Conservation (phyloP, 1,140 invertebrate species). For the Drosophila auraria region DNA sequence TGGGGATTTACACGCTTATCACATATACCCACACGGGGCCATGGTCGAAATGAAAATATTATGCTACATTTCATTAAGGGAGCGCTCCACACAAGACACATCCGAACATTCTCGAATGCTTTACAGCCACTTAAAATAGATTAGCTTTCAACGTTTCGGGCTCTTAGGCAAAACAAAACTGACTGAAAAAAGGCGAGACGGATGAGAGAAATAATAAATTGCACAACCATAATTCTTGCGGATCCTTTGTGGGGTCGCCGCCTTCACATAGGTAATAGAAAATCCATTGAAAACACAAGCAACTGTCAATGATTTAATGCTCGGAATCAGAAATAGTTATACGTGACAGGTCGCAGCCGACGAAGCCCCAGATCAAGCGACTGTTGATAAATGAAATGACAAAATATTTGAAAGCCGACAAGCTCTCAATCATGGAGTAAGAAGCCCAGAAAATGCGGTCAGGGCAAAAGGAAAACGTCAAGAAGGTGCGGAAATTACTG, state of each 20-base stretch:
- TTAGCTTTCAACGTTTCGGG: conserved; percentile 71
- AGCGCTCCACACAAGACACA: conserved; percentile 14
- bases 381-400: conserved; percentile 74
- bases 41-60: conserved; percentile 71
- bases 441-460: conserved; percentile 10
- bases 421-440: conserved; percentile 29
- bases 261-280: conserved; percentile 52
- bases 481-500: conserved; percentile 30
- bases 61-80: conserved; percentile 77
- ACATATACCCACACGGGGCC: conserved; percentile 46
- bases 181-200: conserved; percentile 25
- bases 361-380: conserved; percentile 20
- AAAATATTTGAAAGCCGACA: conserved; percentile 56
- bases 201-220: conserved; percentile 62
- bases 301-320: conserved; percentile 80
- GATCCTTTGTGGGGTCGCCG: conserved; percentile 8
- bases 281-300: conserved; percentile 75
- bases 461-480: conserved; percentile 43
- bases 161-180: conserved; percentile 40
- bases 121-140: conserved; percentile 80
- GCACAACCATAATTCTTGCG: conserved; percentile 53
- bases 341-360: conserved; percentile 48
- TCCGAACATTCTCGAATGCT: conserved; percentile 48
- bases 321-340: conserved; percentile 55
- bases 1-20: conserved; percentile 79